phyloP scores from a whole-genome alignment of 1,140 invertebrate genomes.

The Dreissena rostriformis region DNA sequence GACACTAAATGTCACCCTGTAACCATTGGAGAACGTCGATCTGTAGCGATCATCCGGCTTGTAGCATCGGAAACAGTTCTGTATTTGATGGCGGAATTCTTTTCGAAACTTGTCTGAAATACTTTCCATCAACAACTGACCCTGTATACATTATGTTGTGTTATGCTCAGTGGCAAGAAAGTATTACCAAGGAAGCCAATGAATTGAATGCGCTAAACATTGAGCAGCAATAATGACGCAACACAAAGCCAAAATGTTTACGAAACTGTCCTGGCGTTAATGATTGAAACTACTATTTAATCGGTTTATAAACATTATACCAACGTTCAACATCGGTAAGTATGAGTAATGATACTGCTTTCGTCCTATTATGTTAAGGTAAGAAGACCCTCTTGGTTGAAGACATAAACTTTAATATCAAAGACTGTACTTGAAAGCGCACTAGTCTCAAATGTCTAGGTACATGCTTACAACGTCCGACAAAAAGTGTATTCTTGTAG shows the following conservation, averaged over 20 bases:
- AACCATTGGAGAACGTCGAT: background rate
- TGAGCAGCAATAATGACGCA: too few relatives aligned
- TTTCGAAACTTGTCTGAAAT: constrained; percentile 6
- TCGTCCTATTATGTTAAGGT: background rate
- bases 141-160: background rate
- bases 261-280: too few relatives aligned
- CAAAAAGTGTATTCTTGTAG: background rate
- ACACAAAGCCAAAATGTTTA: too few relatives aligned
- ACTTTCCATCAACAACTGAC: background rate
- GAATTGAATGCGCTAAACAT: too few relatives aligned
- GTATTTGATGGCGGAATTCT: background rate
- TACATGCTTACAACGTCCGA: background rate
- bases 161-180: too few relatives aligned
- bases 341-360: background rate
- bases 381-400: background rate
- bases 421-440: background rate
- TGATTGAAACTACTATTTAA: too few relatives aligned
- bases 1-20: background rate
- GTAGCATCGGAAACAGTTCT: background rate
- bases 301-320: background rate
- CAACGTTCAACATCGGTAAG: background rate
- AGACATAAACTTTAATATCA: background rate
- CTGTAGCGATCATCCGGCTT: background rate
- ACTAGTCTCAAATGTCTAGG: background rate
- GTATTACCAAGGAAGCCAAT: too few relatives aligned